These are phyloP conservation scores for Cryptomyrus ogoouensis DNA, from an alignment of 2,113 vertebrate genomes.

Conservation along the genomic window DNA sequence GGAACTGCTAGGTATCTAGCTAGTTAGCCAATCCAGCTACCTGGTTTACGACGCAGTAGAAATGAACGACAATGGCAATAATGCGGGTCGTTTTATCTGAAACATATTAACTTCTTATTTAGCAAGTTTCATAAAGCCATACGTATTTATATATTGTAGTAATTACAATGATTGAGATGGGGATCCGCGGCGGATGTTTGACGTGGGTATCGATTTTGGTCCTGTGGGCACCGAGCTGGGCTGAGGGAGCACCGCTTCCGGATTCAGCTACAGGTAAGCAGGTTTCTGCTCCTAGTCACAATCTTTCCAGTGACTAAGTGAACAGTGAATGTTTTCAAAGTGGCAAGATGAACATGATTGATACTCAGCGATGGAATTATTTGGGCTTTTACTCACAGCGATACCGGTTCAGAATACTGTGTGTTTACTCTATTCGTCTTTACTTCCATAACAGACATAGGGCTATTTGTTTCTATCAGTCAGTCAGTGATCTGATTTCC, in stretches of 20 bases:
- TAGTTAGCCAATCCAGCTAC: constrained; percentile 49
- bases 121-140: neutral
- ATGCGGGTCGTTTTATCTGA: neutral
- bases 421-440: neutral
- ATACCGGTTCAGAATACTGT: neutral
- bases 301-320: neutral
- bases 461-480: neutral
- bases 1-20: neutral
- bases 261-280: constrained; percentile 53
- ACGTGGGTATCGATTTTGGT: constrained; percentile 50
- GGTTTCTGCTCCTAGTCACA: neutral
- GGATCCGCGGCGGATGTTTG: constrained; percentile 48
- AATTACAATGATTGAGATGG: constrained; percentile 46
- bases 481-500: neutral
- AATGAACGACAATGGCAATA: neutral
- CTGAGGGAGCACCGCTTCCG: constrained; percentile 56
- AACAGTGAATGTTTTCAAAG: neutral
- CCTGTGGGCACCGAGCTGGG: constrained; percentile 42
- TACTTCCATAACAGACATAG: neutral
- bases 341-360: neutral
- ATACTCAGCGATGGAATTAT: neutral
- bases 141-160: neutral
- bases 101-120: neutral
- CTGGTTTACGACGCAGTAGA: constrained; percentile 24
- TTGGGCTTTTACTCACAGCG: neutral